These are phyloP conservation scores for Dolomedes plantarius DNA, from an alignment of 2,888 invertebrate species.

Conservation along the genomic window DNA sequence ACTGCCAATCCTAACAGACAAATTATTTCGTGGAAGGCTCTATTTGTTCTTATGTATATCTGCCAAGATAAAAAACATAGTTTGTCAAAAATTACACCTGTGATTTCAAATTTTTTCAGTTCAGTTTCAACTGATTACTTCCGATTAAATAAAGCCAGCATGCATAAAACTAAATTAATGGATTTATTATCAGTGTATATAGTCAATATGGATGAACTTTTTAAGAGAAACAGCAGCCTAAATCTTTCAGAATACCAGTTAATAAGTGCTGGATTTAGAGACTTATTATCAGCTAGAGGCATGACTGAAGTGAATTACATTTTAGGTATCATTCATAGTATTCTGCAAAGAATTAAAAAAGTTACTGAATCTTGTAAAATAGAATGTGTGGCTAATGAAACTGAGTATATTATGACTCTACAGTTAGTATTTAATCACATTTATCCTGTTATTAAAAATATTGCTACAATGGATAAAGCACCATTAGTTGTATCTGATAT, in stretches of 20 bases:
- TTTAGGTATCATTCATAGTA: conserved; percentile 21
- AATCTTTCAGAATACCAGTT: conserved; percentile 40
- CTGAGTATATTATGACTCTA: conserved; percentile 10
- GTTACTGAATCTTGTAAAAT: not conserved
- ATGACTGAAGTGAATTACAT: conserved; percentile 40
- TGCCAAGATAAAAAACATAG: conserved; percentile 13
- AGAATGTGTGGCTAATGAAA: conserved; percentile 6
- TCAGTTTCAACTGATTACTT: conserved; percentile 25
- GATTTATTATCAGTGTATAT: conserved; percentile 52
- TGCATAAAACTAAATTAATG: conserved; percentile 39
- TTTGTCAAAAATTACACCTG: conserved; percentile 8
- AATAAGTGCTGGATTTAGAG: conserved; percentile 39
- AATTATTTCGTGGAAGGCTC: conserved; percentile 59
- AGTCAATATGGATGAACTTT: conserved; percentile 36
- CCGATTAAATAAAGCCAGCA: conserved; percentile 7
- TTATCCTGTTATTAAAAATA: conserved; percentile 36
- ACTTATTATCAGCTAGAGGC: conserved; percentile 26
- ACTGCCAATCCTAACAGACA: conserved; percentile 26
- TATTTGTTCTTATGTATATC: conserved; percentile 48
- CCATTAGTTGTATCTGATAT: conserved; percentile 33
- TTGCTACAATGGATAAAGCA: conserved; percentile 23
- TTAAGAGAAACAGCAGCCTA: conserved; percentile 29
- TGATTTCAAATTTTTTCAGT: conserved; percentile 39
- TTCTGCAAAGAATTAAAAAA: conserved; percentile 26
- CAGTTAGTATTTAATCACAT: conserved; percentile 29